Base-by-base conservation (phyloP, 2,113 vertebrate genomes). In the Ptilorrhoa leucosticta region DNA sequence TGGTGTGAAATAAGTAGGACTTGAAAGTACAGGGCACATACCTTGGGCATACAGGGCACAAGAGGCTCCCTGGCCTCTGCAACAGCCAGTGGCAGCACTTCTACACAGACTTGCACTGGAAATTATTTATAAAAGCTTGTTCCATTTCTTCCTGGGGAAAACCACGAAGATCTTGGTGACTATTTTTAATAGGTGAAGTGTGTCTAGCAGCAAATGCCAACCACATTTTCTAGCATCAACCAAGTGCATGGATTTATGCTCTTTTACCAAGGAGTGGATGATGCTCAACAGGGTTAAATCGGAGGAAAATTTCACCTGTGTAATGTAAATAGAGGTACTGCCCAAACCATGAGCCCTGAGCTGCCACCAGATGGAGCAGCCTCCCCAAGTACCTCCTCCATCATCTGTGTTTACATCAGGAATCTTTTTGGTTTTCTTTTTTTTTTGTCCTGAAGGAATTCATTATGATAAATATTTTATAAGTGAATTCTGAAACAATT, bases 381-480 rank as follows among this genome's bases (percentile, higher is more conserved):
- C 30, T 66, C 24, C 35, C 23, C 0, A 1, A 31, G 26, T 40
- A 66, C 77, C 30, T 77, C 58, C 26, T 75, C 26, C 33, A 65
- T 20, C 1, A 1, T 44, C 51, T 30, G 7, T 1, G 8, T n/a
- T 89, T 37, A n/a, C 81, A 69, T 24, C n/a, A 24, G 24, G 18
- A 35, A 33, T 33, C 3, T 14, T 20, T 19, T 1, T 2, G 13
- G 42, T 6, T 15, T 15, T 21, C 3, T 8, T 11, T 9, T 37
- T 39, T 19, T 47, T 12, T 3, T 6, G 65, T 33, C 28, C 33
- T 10, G 16, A 56, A 53, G 40, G 31, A 89, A 84, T 91, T 95
- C 47, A 76, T 87, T 83, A 93, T 4, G 9, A 79, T 61, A 89
- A 89, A 95, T 69, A 81, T 80, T 91, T 96, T 87, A 97, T 87